Conservation (phyloP, 1,140 invertebrate species). For the Zaprionus davidi region DNA sequence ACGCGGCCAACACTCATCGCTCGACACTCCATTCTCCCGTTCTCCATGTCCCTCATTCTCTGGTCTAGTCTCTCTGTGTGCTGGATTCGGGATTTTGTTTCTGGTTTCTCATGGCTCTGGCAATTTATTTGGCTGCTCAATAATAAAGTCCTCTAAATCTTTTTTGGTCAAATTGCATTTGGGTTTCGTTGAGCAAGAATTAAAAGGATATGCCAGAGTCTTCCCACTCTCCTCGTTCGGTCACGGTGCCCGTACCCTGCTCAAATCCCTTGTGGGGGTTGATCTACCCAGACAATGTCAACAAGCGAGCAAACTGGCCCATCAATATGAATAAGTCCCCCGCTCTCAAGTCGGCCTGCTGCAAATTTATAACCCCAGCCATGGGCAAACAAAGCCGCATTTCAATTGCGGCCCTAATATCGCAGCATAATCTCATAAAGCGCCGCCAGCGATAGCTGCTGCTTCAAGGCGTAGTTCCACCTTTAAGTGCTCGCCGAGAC, state of each 20-base stretch:
- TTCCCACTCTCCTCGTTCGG: slow-evolving; percentile 1
- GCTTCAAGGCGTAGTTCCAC: slow-evolving; percentile 11
- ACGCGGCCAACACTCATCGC: slow-evolving; percentile 1
- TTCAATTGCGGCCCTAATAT: slow-evolving; percentile 52
- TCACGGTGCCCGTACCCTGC: neutral
- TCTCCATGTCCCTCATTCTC: slow-evolving; percentile 5
- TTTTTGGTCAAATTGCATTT: slow-evolving; percentile 68
- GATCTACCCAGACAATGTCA: slow-evolving; percentile 52
- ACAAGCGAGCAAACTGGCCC: slow-evolving; percentile 43
- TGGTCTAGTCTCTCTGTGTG: neutral
- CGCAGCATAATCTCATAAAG: slow-evolving; percentile 44
- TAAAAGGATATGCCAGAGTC: slow-evolving; percentile 54
- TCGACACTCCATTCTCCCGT: slow-evolving; percentile 14
- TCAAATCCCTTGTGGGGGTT: slow-evolving; percentile 32
- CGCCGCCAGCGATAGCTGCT: slow-evolving; percentile 11
- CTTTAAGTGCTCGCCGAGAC: slow-evolving; percentile 14
- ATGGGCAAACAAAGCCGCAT: slow-evolving; percentile 45
- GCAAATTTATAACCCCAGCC: slow-evolving; percentile 33
- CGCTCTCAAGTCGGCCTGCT: neutral
- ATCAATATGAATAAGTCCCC: slow-evolving; percentile 37
- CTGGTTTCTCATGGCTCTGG: slow-evolving; percentile 20
- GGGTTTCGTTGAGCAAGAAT: slow-evolving; percentile 51
- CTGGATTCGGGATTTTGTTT: slow-evolving; percentile 1
- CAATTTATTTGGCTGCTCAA: slow-evolving; percentile 63
- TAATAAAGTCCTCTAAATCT: slow-evolving; percentile 67